A percentile compares a stretch with the other conserved stretches of the same genome.
Conservation (phyloP, 2,888 invertebrate genomes). For the Perizoma affinitatum region DNA sequence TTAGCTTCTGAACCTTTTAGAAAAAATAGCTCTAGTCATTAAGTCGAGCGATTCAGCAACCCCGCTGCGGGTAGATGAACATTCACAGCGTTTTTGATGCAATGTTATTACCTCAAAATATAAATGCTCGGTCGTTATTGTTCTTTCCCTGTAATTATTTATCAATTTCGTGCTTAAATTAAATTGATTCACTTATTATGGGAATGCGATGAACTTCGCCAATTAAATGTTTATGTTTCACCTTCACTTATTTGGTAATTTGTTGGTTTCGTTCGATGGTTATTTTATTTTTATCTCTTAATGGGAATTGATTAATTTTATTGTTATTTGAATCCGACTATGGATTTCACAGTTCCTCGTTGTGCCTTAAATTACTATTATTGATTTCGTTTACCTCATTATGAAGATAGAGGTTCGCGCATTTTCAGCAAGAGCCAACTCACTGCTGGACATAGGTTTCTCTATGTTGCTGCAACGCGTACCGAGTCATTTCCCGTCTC, state of each 20-base stretch:
- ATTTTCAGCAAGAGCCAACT: too few relatives aligned
- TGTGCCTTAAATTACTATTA: not conserved
- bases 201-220: conserved; percentile 16
- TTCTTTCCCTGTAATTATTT: conserved; percentile 23
- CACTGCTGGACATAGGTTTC: too few relatives aligned
- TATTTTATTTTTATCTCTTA: conserved; percentile 24
- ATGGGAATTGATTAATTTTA: conserved; percentile 21
- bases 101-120: conserved; percentile 1
- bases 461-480: too few relatives aligned
- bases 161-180: conserved; percentile 25
- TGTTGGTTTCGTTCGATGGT: conserved; percentile 7
- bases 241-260: conserved; percentile 24
- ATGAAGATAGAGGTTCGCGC: too few relatives aligned
- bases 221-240: conserved; percentile 20
- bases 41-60: too few relatives aligned
- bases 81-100: not conserved
- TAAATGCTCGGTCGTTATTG: conserved; percentile 4
- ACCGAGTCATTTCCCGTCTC: too few relatives aligned
- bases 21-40: too few relatives aligned
- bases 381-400: too few relatives aligned
- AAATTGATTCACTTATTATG: conserved; percentile 33
- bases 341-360: conserved; percentile 9
- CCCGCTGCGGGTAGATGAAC: too few relatives aligned
- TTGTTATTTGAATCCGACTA: conserved; percentile 12
- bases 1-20: too few relatives aligned